Conservation (phyloP, 1,140 invertebrate genomes). For the Ceratitis capitata region DNA sequence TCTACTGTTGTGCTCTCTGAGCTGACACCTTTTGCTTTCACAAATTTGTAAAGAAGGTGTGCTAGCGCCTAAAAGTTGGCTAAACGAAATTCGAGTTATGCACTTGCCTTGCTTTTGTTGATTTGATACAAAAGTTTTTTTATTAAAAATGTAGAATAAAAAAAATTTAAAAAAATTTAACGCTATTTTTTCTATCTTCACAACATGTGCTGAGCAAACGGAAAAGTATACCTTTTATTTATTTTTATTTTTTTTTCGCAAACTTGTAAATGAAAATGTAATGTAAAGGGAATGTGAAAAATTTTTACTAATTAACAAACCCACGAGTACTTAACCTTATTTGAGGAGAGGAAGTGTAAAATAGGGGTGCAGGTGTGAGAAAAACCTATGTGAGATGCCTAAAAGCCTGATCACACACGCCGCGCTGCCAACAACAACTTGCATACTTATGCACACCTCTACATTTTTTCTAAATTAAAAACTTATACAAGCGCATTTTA, state of each 20-base stretch:
- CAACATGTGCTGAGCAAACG: too few relatives aligned
- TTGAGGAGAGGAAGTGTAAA: neutral
- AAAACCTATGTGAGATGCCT: neutral
- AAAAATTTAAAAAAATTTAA: too few relatives aligned
- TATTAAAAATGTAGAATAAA: neutral
- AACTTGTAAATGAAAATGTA: slow-evolving; percentile 30
- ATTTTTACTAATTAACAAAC: slow-evolving; percentile 28
- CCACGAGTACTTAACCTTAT: neutral
- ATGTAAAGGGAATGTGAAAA: slow-evolving; percentile 12
- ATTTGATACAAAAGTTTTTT: neutral
- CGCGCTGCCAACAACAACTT: neutral
- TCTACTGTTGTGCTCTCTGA: neutral
- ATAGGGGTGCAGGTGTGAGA: neutral
- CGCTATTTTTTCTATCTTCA: too few relatives aligned
- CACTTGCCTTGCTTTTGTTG: neutral
- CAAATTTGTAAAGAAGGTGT: neutral
- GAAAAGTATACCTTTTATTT: too few relatives aligned
- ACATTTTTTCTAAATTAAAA: slow-evolving; percentile 35
- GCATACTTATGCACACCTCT: neutral
- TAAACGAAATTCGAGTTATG: neutral
- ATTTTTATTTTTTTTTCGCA: too few relatives aligned
- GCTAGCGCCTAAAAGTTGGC: neutral
- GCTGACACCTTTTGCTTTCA: too few relatives aligned
- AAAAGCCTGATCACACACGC: neutral
- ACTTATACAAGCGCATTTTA: slow-evolving; percentile 18